Base-by-base conservation (phyloP, 2,797 vertebrate genomes). In the Pyrocephalus nanus region DNA sequence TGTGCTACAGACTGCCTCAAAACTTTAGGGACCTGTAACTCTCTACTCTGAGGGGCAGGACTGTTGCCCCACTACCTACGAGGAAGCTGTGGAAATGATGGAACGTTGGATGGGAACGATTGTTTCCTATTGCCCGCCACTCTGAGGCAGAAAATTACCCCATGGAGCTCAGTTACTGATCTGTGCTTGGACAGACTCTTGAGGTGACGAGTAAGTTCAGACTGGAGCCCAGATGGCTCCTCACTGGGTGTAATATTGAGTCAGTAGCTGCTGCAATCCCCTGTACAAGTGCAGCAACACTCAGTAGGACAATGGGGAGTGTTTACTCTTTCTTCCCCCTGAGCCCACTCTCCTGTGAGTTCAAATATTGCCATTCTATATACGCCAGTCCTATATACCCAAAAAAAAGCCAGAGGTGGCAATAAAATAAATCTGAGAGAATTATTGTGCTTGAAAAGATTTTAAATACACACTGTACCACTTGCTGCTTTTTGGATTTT, bases 31-130 rank as follows among this genome's bases (percentile, higher is more conserved):
- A 62, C 15, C 27, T 50, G 2, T 18, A 62, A 4, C 8, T 16
- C 2, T 16, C 30, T 34, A 1, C 14, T 55, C 17, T 14, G 27
- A 67, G 50, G 42, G 6, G 5, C 25, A 66, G 30, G 8, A 13
- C 30, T 38, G 43, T 3, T 3, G 0, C 16, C 8, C 2, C 15
- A 10, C 8, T 30, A 29, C 22, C 27, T 22, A 6, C 53, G 11
- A 73, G 30, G 3, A 47, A 85, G 8, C 12, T 26, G 10, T 13
- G 65, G 58, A 55, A 61, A 57, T 22, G 0, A 0, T 2, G 20
- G 23, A 42, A 40, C 10, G 4, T 3, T 38, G 34, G 22, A 25
- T 43, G 26, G 30, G 8, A 3, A 6, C 1, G 6, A 12, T 43
- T 4, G 14, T 47, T 54, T 77, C 36, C 15, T 36, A 2, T 9